Base-by-base conservation (phyloP, 2,113 vertebrate genomes). In the Epinephelus moara region DNA sequence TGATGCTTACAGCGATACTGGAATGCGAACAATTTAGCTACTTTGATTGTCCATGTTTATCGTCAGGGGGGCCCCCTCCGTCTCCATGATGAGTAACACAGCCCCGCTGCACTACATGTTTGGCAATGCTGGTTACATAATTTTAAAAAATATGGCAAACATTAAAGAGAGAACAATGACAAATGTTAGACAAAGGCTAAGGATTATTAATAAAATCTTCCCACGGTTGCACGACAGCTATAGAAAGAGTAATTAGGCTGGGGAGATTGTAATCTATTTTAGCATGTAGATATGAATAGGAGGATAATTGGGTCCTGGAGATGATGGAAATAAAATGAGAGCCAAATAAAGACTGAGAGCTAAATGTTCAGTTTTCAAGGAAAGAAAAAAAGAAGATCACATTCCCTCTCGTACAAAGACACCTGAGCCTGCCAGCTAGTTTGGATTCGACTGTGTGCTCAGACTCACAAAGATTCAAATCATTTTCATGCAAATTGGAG, bases 261-360 rank as follows among this genome's bases (percentile, higher is more conserved):
- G 80, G 82, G 84, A 85, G 86, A 91, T 89, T 88, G 76, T 89
- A 77, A 89, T 89, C 89, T 92, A 92, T 93, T 93, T 92, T 79
- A 83, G 81, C 83, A 50, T n/a, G 77, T 56, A 73, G 89, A 83
- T 88, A 87, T 89, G 83, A 93, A 93, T 88, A 92, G 89, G 27
- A 52, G 64, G 71, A 84, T 91, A 91, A 93, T 89, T 91, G 86
- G 82, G 72, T 88, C 83, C 47, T 55, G 59, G 78, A 82, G 69
- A 82, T 75, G 84, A 84, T 45, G 63, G 75, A 59, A 75, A 81
- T 55, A 68, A 86, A 78, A 84, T 9, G 53, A 85, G 88, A 69
- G 85, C 70, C 86, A 81, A 86, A 74, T 66, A 70, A 82, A 81
- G 83, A 84, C 40, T 1, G 7, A 45, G 57, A 77, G 83, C 67